A percentile compares a stretch with the other conserved stretches of the same genome.
These are phyloP conservation scores for Vanessa cardui DNA, from an alignment of 2,888 invertebrate species.

Conservation along the genomic window DNA sequence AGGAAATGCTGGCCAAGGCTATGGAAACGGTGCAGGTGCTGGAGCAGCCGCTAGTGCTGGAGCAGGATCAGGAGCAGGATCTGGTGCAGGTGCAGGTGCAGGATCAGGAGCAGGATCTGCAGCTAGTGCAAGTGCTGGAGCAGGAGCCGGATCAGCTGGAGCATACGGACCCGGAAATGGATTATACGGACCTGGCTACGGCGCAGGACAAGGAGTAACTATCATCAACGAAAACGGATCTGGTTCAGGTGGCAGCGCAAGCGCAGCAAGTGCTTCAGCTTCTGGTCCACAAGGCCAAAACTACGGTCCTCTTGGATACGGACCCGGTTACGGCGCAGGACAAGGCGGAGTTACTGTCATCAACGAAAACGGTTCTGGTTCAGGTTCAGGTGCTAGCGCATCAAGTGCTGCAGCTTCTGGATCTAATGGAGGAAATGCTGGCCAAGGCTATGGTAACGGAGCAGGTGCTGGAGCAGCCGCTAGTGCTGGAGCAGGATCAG, in stretches of 20 bases:
- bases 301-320: not conserved
- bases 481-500: too few species aligned
- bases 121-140: too few species aligned
- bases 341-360: not conserved
- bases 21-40: conserved; percentile 1
- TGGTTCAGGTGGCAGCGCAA: too few species aligned
- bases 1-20: not conserved
- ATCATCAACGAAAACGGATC: too few species aligned
- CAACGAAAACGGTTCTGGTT: not conserved
- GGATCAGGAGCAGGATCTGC: conserved; percentile 11
- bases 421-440: conserved; percentile 18
- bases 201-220: too few species aligned
- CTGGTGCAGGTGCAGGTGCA: conserved; percentile 13
- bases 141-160: too few species aligned
- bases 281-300: conserved; percentile 6
- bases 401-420: too few species aligned
- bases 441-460: conserved; percentile 9
- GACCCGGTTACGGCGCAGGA: not conserved
- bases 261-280: too few species aligned
- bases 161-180: too few species aligned
- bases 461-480: too few species aligned
- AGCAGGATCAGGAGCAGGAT: conserved; percentile 8
- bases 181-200: too few species aligned
- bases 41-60: not conserved
- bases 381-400: too few species aligned